Evolutionary conservation across 1,140 invertebrate species (phyloP), one percentile per base, ranked within the genome.

Genomic region (Episyrphus balteatus): DNA sequence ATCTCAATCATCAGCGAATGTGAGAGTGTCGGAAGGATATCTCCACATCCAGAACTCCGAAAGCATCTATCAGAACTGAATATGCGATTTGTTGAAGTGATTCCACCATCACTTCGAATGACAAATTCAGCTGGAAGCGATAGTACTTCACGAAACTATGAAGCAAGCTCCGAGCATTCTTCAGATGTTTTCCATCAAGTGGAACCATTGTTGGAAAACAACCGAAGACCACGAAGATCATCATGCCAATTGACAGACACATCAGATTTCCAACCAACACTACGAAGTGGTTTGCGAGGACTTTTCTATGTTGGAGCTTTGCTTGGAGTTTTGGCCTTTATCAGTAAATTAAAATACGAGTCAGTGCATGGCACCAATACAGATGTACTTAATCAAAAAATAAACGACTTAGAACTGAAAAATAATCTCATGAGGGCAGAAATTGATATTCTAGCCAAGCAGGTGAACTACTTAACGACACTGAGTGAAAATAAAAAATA

Each of bases 1-100:
- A 65, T 66, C 17, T 66, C 62, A 18, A 62, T 66, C 42, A 66
- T 66, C 26, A 66, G 62, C 42, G 62, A 66, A 32, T 63, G 62
- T 43, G 62, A 66, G 42, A 62, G 58, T 48, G 61, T 53, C 9
- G 62, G 59, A 21, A 56, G 60, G n/a, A 45, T 62, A 15, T 58
- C 62, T 2, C 62, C 62, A 7, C 56, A 58, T 55, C 53, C 59
- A 26, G 55, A 52, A 51, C 21, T 59, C n/a, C 51, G 58, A 17
- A 54, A 59, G 33, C 55, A 57, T 13, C 50, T 61, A 2, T 47
- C 46, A 14, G 55, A 61, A 13, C 36, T 61, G 17, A 56, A 52
- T 39, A 54, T 51, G 8, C 49, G 51, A 45, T 52, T 48, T 39
- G 39, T 49, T 17, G 47, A 54, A 5, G 19, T 57, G 9, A 34